Evolutionary conservation across 2,113 vertebrate genomes (phyloP), one percentile per base, ranked within the genome.

Genomic region (Prietella phreatophila): DNA sequence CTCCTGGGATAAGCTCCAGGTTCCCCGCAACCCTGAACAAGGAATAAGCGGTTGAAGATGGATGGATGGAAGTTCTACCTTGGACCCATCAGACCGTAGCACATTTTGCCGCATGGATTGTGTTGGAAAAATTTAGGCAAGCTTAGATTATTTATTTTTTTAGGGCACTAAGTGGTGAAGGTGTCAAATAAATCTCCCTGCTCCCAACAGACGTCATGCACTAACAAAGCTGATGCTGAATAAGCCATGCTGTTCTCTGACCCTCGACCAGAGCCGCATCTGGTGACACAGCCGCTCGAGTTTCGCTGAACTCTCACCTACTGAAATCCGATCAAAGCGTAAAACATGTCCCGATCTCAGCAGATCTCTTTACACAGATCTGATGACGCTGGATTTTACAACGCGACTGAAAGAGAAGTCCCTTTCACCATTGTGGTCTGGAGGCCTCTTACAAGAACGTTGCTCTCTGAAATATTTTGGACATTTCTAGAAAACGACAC

Each of bases 261-360:
- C 11, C 58, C 61, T 69, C 11, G 27, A 2, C 42, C 61, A 11
- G 27, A 84, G 81, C 1, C 2, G 25, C 20, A 60, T 61, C 60
- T 56, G 11, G 61, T 73, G 67, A 75, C 14, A 39, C 39, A 2
- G 61, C 25, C 53, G 56, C 86, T 88, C 58, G 2, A 19, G 82
- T 88, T 84, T 83, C 86, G 5, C 20, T 84, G 82, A 87, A 87
- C 81, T 83, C 82, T 75, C 60, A 61, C 86, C 65, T 55, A 73
- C 67, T 75, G 86, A 87, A 87, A 87, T 27, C 86, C 5, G 69
- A 84, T 20, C 22, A 25, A 56, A 42, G 82, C 3, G n/a, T 33
- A 50, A 47, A 73, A 60, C 53, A 30, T 53, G 47, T 58, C 69
- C 42, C 9, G 11, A 47, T 10, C 17, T 6, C 17, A 13, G 8